A percentile compares a stretch with the other conserved stretches of the same genome.
These are phyloP conservation scores for Poecilus cupreus DNA, from an alignment of 2,888 invertebrate genomes.

Conservation along the genomic window DNA sequence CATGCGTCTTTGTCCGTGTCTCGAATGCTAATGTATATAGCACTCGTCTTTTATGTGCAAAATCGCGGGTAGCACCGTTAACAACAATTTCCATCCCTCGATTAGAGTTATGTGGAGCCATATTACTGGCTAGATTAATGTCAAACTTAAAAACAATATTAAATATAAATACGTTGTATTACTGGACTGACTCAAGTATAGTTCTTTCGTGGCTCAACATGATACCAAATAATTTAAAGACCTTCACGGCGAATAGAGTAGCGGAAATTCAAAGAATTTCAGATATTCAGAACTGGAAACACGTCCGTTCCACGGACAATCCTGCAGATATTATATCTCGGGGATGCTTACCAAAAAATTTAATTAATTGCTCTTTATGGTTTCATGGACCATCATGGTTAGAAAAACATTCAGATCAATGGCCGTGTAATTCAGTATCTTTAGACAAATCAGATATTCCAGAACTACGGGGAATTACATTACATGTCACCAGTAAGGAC, in stretches of 20 bases:
- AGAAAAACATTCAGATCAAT: background rate
- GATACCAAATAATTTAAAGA: background rate
- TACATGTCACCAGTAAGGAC: no score
- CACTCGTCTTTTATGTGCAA: background rate
- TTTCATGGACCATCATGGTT: background rate
- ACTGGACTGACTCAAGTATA: slow-evolving; percentile 23
- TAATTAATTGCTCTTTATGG: no score
- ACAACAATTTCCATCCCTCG: background rate
- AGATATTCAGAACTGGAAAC: background rate
- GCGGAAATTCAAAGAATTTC: background rate
- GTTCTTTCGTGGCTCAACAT: slow-evolving; percentile 2
- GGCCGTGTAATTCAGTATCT: no score
- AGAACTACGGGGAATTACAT: no score
- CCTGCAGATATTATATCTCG: no score
- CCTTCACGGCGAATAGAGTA: slow-evolving; percentile 17
- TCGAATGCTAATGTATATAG: no score
- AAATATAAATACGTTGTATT: background rate
- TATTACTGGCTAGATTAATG: background rate
- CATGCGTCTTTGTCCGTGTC: background rate
- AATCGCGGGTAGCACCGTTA: background rate
- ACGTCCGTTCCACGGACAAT: no score
- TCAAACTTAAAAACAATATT: background rate
- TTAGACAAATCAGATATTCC: background rate
- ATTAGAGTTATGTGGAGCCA: background rate
- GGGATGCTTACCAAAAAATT: no score